These are phyloP conservation scores for Falco punctatus DNA, from an alignment of 2,113 vertebrate species.

Conservation along the genomic window DNA sequence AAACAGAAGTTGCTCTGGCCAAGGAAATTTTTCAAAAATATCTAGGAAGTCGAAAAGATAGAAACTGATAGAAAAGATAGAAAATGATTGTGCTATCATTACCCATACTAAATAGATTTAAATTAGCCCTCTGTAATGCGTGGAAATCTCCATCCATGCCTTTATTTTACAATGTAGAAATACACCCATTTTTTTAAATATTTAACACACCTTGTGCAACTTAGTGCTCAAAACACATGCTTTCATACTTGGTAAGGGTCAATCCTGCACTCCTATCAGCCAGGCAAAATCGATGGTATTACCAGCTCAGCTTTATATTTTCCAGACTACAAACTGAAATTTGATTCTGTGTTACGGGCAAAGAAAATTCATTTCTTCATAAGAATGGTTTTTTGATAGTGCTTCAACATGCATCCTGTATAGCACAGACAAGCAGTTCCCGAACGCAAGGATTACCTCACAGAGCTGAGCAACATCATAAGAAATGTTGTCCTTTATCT, in stretches of 20 bases:
- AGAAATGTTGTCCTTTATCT: constrained; percentile 75
- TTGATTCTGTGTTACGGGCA: neutral
- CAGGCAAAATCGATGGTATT: neutral
- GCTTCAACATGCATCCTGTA: neutral
- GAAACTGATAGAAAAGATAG: neutral
- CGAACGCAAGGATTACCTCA: constrained; percentile 70
- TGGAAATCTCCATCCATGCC: neutral
- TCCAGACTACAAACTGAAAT: neutral
- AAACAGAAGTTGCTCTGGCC: neutral
- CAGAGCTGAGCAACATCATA: constrained; percentile 77
- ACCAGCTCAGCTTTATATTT: neutral
- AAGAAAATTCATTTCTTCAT: neutral
- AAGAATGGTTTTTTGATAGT: neutral
- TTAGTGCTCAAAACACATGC: neutral
- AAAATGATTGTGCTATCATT: neutral
- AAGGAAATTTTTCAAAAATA: neutral
- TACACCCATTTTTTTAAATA: neutral
- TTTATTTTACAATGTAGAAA: neutral
- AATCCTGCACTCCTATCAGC: neutral
- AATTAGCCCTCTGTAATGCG: neutral
- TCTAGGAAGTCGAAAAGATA: neutral
- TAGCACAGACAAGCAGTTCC: neutral
- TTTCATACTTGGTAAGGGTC: neutral
- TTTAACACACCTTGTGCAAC: neutral
- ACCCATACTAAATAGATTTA: neutral